Percentiles rank a stretch among this genome's conserved stretches.
Conservation (phyloP, 2,113 vertebrate species). For the Lampris megalopsis region DNA sequence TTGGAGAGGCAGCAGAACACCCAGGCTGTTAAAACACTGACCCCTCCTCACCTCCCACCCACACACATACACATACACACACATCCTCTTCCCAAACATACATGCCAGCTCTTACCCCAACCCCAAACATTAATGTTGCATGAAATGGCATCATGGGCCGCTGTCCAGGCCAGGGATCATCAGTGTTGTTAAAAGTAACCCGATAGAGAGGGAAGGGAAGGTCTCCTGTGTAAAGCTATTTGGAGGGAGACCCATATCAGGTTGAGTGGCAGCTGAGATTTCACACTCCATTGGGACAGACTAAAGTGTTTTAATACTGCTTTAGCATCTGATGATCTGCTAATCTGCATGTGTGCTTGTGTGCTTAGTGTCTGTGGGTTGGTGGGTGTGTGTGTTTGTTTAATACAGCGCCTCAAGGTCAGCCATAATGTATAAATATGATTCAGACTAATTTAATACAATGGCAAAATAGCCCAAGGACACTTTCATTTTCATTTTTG, state of each 20-base stretch:
- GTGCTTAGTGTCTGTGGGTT: background rate
- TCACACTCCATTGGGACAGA: slow-evolving; percentile 41
- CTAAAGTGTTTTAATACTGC: slow-evolving; percentile 24
- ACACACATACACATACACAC: background rate
- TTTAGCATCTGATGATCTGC: slow-evolving; percentile 8
- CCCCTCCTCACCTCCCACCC: slow-evolving; percentile 26
- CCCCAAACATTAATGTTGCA: slow-evolving; percentile 72
- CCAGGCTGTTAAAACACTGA: slow-evolving; percentile 64
- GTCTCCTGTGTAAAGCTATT: slow-evolving; percentile 27
- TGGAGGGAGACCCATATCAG: slow-evolving; percentile 27
- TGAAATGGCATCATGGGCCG: slow-evolving; percentile 69
- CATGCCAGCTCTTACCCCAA: slow-evolving; percentile 36
- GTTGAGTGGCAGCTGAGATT: slow-evolving; percentile 36
- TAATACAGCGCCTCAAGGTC: no score
- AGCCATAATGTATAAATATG: no score
- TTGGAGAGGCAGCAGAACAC: slow-evolving; percentile 56
- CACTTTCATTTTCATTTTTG: no score
- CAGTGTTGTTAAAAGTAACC: slow-evolving; percentile 52
- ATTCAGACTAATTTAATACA: no score
- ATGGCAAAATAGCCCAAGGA: no score
- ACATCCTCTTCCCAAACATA: slow-evolving; percentile 28
- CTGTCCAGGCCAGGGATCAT: slow-evolving; percentile 57
- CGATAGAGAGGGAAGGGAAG: slow-evolving; percentile 36
- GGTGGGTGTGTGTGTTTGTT: slow-evolving; percentile 3
- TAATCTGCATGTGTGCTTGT: background rate